Evolutionary conservation across 2,113 vertebrate species (phyloP).

Genomic region (Echinops telfairi): DNA sequence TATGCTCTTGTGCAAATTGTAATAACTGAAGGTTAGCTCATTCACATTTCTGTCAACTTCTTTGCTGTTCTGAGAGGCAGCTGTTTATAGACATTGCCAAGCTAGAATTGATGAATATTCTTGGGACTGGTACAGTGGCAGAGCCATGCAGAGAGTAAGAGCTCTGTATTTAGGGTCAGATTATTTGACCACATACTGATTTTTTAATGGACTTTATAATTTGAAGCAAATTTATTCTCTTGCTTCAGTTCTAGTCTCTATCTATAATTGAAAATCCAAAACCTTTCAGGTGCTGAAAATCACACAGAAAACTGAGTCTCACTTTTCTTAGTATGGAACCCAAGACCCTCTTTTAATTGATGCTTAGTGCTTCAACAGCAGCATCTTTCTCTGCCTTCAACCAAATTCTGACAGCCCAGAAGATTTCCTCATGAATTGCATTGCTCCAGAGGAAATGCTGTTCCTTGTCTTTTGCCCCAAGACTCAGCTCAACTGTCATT

Average conservation of each 20-base stretch:
- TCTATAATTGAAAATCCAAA: slow-evolving; percentile 10
- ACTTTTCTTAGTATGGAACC: not conserved
- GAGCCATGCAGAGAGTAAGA: not conserved
- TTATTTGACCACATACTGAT: slow-evolving; percentile 24
- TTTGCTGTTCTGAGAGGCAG: not conserved
- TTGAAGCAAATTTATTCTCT: slow-evolving; percentile 7
- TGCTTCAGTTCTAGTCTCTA: slow-evolving; percentile 22
- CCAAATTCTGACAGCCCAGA: not conserved
- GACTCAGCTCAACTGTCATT: not conserved
- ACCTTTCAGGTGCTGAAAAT: slow-evolving; percentile 21
- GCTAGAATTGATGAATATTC: not conserved
- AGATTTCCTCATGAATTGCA: not conserved
- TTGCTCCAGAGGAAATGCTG: not conserved
- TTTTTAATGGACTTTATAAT: slow-evolving; percentile 24
- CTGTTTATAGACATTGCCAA: not conserved
- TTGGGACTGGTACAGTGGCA: not conserved
- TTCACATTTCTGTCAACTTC: not conserved
- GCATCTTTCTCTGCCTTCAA: not conserved
- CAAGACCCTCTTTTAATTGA: not conserved
- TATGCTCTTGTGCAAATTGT: not conserved
- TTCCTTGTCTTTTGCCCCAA: not conserved
- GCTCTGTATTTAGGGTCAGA: not conserved
- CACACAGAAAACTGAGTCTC: not conserved
- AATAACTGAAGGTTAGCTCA: not conserved
- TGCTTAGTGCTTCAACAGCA: not conserved